phyloP scores from a whole-genome alignment of 1,140 invertebrate genomes.

The Gonatopus flavifemur region DNA sequence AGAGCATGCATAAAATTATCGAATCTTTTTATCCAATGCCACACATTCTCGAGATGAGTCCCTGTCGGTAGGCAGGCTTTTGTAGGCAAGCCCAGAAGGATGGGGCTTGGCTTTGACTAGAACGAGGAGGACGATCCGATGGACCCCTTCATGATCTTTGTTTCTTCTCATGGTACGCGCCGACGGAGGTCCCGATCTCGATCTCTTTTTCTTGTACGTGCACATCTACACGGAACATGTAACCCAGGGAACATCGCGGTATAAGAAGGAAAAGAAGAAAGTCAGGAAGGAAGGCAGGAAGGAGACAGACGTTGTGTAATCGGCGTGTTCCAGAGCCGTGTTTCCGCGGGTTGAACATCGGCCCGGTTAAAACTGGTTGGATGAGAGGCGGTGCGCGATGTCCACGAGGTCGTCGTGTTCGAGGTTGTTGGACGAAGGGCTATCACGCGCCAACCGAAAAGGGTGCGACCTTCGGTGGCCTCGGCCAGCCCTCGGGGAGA shows the following conservation, averaged over 20 bases:
- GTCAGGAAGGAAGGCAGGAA: slow-evolving; percentile 23
- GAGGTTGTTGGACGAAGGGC: slow-evolving; percentile 35
- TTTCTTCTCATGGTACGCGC: no score
- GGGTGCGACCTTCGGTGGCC: slow-evolving; percentile 51
- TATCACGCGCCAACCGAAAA: slow-evolving; percentile 37
- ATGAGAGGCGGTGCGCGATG: no score
- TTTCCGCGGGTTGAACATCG: slow-evolving; percentile 1
- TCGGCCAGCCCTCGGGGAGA: slow-evolving; percentile 57
- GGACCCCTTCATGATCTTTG: not conserved
- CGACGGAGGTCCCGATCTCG: no score
- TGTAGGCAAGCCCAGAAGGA: not conserved
- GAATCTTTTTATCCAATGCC: no score
- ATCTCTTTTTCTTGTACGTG: no score
- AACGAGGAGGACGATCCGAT: not conserved
- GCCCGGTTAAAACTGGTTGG: slow-evolving; percentile 7
- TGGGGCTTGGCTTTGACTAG: not conserved
- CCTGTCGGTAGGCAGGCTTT: no score
- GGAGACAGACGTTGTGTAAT: slow-evolving; percentile 1
- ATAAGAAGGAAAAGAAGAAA: not conserved
- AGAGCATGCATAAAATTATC: no score
- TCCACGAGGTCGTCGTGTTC: slow-evolving; percentile 5
- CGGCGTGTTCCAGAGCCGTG: no score
- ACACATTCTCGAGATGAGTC: no score
- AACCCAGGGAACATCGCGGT: slow-evolving; percentile 5
- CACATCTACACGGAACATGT: no score